Evolutionary conservation across 2,797 vertebrate genomes (phyloP).

Genomic region (Masticophis lateralis): DNA sequence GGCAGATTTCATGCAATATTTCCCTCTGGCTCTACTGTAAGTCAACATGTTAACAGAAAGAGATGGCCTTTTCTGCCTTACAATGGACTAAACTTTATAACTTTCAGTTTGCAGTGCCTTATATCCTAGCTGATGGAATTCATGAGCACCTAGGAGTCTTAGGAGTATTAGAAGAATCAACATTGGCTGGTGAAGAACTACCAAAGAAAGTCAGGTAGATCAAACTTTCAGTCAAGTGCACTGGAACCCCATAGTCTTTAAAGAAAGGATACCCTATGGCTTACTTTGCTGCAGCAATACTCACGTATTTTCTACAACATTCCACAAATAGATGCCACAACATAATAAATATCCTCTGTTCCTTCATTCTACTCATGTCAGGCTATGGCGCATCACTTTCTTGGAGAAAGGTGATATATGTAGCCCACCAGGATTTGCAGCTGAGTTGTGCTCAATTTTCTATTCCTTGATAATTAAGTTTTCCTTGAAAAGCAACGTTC

Average conservation of each 20-base stretch:
- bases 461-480: not conserved
- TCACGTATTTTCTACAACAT: not conserved
- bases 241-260: not conserved
- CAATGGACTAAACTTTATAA: not conserved
- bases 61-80: not conserved
- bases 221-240: not conserved
- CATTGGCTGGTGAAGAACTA: not conserved
- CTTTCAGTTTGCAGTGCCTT: not conserved
- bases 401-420: not conserved
- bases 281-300: not conserved
- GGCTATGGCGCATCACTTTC: not conserved
- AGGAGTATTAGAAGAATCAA: not conserved
- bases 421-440: not conserved
- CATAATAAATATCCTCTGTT: not conserved
- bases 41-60: constrained; percentile 40
- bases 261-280: not conserved
- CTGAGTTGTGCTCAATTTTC: no score
- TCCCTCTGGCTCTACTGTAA: constrained; percentile 20
- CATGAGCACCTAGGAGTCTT: not conserved
- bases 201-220: not conserved
- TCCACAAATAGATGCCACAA: not conserved
- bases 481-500: not conserved
- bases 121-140: not conserved
- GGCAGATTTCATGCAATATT: constrained; percentile 54
- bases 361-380: not conserved